A percentile compares a stretch with the other conserved stretches of the same genome.
Conservation (phyloP, 2,888 invertebrate genomes). For the Drosophila borborema region DNA sequence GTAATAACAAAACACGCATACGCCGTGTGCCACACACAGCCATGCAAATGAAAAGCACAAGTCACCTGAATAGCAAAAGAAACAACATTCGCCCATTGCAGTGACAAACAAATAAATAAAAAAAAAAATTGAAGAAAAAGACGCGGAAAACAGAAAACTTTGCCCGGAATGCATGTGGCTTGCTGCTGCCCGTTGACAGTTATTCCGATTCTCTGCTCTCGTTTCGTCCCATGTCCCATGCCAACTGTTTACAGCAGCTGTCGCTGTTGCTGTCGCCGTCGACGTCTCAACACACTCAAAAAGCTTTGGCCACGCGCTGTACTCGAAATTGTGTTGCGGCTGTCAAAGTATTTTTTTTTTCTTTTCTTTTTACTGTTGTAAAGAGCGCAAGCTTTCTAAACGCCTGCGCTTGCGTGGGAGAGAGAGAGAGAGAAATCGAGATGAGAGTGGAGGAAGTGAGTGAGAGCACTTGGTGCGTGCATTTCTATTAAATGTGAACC, state of each 20-base stretch:
- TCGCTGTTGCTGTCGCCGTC: slow-evolving; percentile 33
- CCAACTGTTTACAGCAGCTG: slow-evolving; percentile 71
- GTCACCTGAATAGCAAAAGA: slow-evolving; percentile 39
- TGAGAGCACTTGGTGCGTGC: slow-evolving; percentile 37
- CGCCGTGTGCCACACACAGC: slow-evolving; percentile 74
- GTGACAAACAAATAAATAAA: slow-evolving; percentile 16
- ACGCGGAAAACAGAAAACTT: slow-evolving; percentile 19
- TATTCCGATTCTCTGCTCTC: slow-evolving; percentile 5
- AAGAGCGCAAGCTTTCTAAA: slow-evolving; percentile 32
- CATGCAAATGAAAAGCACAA: slow-evolving; percentile 42
- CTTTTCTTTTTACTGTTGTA: slow-evolving; percentile 1
- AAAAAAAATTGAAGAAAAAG: not conserved
- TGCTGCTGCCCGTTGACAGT: slow-evolving; percentile 17
- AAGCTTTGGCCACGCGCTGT: slow-evolving; percentile 53
- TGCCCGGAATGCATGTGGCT: slow-evolving; percentile 41
- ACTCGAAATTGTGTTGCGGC: slow-evolving; percentile 73
- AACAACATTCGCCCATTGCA: slow-evolving; percentile 58
- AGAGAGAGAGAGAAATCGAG: slow-evolving; percentile 11
- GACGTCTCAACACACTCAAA: slow-evolving; percentile 25
- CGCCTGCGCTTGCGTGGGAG: slow-evolving; percentile 47
- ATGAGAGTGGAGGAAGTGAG: not conserved
- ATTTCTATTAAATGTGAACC: slow-evolving; percentile 33
- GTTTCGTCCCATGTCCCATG: slow-evolving; percentile 1
- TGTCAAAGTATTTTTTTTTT: slow-evolving; percentile 39
- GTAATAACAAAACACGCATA: slow-evolving; percentile 73